A percentile compares a stretch with the other conserved stretches of the same genome.
These are phyloP conservation scores for Urocyon cinereoargenteus DNA, from an alignment of 2,797 vertebrate species.

Conservation along the genomic window DNA sequence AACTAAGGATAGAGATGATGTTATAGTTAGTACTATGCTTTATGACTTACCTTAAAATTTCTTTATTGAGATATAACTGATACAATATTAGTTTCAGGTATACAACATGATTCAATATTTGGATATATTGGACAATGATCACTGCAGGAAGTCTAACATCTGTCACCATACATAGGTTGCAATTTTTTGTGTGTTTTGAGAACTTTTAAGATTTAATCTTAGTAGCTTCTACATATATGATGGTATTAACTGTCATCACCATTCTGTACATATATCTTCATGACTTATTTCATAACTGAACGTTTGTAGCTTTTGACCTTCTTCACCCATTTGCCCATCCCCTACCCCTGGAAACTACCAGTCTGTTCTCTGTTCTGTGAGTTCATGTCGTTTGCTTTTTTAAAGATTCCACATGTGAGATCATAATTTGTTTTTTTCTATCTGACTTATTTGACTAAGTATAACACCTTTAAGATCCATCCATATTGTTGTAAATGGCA, in stretches of 20 bases:
- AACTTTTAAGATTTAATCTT: not conserved
- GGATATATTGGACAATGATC: not conserved
- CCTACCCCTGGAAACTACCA: not conserved
- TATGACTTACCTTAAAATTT: not conserved
- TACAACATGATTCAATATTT: not conserved
- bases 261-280: not conserved
- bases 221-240: not conserved
- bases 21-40: not conserved
- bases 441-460: not conserved
- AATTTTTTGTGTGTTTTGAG: not conserved
- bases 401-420: not conserved
- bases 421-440: not conserved
- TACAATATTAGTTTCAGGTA: not conserved
- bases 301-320: not conserved
- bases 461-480: not conserved
- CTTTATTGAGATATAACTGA: not conserved
- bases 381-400: not conserved
- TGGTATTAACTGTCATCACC: not conserved
- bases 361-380: not conserved
- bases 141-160: not conserved
- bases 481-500: not conserved
- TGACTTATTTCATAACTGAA: not conserved
- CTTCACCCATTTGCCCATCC: not conserved
- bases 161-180: not conserved
- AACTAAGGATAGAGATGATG: not conserved